These are phyloP conservation scores for Lepeophtheirus salmonis DNA, from an alignment of 1,140 invertebrate species.

Conservation along the genomic window DNA sequence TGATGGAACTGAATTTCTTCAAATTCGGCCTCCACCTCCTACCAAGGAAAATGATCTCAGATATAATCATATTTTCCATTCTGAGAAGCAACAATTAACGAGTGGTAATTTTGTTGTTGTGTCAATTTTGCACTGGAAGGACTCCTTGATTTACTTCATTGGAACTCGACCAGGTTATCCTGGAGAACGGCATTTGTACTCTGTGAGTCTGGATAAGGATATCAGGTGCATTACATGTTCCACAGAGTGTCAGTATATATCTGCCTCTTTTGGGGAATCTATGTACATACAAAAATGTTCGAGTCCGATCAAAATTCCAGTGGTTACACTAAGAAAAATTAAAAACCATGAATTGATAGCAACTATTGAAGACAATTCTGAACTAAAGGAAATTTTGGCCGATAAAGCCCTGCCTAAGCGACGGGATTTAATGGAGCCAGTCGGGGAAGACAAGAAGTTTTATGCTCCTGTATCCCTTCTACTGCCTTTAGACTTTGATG, in stretches of 20 bases:
- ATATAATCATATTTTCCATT: constrained; percentile 26
- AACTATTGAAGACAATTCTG: constrained; percentile 21
- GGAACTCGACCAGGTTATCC: constrained; percentile 28
- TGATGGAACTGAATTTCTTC: not conserved
- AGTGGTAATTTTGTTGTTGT: constrained; percentile 52
- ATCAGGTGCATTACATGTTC: constrained; percentile 3
- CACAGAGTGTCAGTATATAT: not conserved
- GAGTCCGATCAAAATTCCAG: constrained; percentile 2
- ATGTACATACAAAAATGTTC: constrained; percentile 4
- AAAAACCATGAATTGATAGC: not conserved
- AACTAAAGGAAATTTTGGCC: constrained; percentile 8
- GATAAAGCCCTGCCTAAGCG: constrained; percentile 20
- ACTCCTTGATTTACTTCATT: constrained; percentile 36
- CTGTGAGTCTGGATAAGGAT: constrained; percentile 15
- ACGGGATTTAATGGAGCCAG: constrained; percentile 21
- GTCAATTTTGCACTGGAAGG: constrained; percentile 49
- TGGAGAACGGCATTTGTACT: constrained; percentile 28
- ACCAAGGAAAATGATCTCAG: constrained; percentile 26
- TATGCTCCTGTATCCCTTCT: constrained; percentile 24
- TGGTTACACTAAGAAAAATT: not conserved
- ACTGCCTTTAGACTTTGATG: constrained; percentile 5
- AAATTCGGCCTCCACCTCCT: not conserved
- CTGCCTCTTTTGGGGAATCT: not conserved
- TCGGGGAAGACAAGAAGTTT: constrained; percentile 36
- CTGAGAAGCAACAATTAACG: constrained; percentile 30